Conservation (phyloP, 1,140 invertebrate genomes). For the Ceratina australensis region DNA sequence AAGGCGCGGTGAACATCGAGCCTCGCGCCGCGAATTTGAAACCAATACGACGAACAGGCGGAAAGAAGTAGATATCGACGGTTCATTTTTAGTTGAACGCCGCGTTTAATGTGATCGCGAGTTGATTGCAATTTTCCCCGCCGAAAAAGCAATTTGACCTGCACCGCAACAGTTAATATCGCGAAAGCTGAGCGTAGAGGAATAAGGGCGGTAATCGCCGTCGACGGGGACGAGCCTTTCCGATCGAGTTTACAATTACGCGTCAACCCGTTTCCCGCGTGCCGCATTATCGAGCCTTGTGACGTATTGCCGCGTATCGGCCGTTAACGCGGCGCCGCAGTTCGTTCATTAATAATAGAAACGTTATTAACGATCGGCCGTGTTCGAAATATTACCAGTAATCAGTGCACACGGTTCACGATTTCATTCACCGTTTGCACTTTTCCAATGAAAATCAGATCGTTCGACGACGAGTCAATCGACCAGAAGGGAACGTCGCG, state of each 20-base stretch:
- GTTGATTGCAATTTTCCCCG: too few species aligned
- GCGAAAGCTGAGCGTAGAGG: slow-evolving; percentile 31
- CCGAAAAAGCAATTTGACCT: too few species aligned
- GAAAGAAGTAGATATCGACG: too few species aligned
- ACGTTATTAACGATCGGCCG: slow-evolving; percentile 60
- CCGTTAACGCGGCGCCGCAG: slow-evolving; percentile 52
- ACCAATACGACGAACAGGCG: too few species aligned
- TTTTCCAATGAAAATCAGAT: neutral
- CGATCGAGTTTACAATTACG: slow-evolving; percentile 62
- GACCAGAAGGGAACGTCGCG: neutral
- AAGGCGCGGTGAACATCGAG: slow-evolving; percentile 31
- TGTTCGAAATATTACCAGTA: slow-evolving; percentile 56
- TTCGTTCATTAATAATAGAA: slow-evolving; percentile 66
- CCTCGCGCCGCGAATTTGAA: neutral
- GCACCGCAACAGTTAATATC: slow-evolving; percentile 4
- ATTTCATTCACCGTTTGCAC: neutral
- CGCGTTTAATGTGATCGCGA: slow-evolving; percentile 32
- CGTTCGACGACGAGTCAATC: neutral
- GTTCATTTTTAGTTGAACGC: neutral
- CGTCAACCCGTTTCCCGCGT: slow-evolving; percentile 49
- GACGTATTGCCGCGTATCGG: slow-evolving; percentile 47
- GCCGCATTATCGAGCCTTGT: slow-evolving; percentile 49
- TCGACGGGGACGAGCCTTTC: slow-evolving; percentile 49
- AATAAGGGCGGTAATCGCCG: slow-evolving; percentile 42
- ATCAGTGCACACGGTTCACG: slow-evolving; percentile 41